Evolutionary conservation across 2,113 vertebrate genomes (phyloP).

Genomic region (Bujurquina vittata): DNA sequence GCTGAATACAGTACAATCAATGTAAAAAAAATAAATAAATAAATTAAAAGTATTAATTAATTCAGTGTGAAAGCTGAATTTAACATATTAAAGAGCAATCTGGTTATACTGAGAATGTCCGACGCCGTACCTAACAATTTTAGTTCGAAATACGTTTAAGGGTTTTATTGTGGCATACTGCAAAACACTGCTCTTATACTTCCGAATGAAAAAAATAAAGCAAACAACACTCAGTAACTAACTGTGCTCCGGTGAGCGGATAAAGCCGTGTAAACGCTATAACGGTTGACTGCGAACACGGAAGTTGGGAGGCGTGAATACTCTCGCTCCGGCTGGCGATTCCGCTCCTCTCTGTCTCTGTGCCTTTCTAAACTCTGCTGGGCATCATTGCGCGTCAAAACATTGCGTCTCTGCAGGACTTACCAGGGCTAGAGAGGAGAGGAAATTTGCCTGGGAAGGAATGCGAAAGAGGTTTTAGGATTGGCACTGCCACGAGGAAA

Average conservation of each 20-base stretch:
- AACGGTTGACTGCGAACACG: constrained; percentile 6
- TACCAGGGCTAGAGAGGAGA: constrained; percentile 51
- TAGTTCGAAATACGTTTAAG: not conserved
- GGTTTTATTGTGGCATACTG: not conserved
- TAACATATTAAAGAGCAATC: not conserved
- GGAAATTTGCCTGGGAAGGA: constrained; percentile 49
- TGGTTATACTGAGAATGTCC: not conserved
- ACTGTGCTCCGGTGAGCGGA: not conserved
- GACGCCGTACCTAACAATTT: not conserved
- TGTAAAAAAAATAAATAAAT: not conserved
- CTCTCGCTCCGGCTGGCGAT: constrained; percentile 57
- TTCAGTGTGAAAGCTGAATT: not conserved
- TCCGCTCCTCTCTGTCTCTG: constrained; percentile 35
- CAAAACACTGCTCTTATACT: not conserved
- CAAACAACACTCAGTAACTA: not conserved
- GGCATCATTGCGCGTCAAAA: constrained; percentile 74
- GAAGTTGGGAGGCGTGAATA: not conserved
- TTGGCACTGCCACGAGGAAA: constrained; percentile 58
- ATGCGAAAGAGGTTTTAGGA: constrained; percentile 58
- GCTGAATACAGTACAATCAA: not conserved
- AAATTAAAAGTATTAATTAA: not conserved
- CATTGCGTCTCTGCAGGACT: constrained; percentile 77
- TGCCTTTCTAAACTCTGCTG: constrained; percentile 66
- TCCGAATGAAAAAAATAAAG: not conserved
- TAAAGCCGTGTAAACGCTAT: too few relatives aligned